Evolutionary conservation across 2,888 invertebrate species (phyloP), one percentile per base, ranked within the genome.

Genomic region (Myopa tessellatipennis): DNA sequence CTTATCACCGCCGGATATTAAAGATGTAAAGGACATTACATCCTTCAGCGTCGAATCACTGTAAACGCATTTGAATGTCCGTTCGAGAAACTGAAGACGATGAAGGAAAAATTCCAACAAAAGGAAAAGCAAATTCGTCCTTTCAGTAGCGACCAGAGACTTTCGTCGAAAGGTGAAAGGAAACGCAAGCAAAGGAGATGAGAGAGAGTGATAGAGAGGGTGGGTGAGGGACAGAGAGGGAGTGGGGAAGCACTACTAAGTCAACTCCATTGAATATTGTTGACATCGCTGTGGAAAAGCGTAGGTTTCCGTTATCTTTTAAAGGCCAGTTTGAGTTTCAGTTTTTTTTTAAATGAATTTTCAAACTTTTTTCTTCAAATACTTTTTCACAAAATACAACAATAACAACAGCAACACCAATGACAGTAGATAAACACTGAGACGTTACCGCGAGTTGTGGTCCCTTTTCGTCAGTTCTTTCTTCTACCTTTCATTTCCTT

Each of bases 1-100:
- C 84, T 86, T 87, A 87, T 87, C 88, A 87, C 88, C 87, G 87
- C 86, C 87, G 88, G 87, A 87, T 87, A 87, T 87, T 87, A 82
- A 82, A 85, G 87, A 84, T 82, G 82, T 83, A 84, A 83, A 84
- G 85, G 86, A 87, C 84, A 85, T 85, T 82, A 84, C 82, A 81
- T 82, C 81, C 82, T 81, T 77, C 81, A 74, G 77, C 78, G 77
- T 71, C 77, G 78, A 81, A 81, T 82, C 81, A 82, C 81, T 83
- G 81, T 80, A 81, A 83, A 79, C 80, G 78, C 77, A 82, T 82
- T 81, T 82, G 81, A 83, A 83, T 83, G 83, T 82, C 82, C 82
- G 81, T 79, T 80, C 77, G 79, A 55, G 55, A 68, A 72, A 45
- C 12, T 74, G 60, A 73, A 78, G 52, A 61, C 50, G 68, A 73